A percentile compares a stretch with the other conserved stretches of the same genome.
These are phyloP conservation scores for Parnassius smintheus DNA, from an alignment of 2,888 invertebrate species.

Conservation along the genomic window DNA sequence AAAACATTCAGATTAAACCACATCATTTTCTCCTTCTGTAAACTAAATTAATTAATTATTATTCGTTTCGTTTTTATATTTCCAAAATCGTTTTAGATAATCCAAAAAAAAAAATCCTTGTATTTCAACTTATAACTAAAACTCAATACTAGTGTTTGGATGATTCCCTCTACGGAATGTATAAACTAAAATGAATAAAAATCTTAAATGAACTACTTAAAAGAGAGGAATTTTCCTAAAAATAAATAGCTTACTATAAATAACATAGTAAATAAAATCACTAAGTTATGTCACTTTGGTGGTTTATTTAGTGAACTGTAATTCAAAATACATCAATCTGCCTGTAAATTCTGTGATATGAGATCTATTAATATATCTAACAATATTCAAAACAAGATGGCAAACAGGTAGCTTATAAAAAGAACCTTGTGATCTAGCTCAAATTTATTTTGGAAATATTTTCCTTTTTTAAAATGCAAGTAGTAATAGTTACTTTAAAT, in stretches of 20 bases:
- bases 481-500: too few relatives aligned
- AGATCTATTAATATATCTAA: background rate
- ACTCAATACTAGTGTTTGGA: constrained; percentile 14
- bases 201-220: constrained; percentile 32
- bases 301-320: constrained; percentile 27
- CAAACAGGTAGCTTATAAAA: too few relatives aligned
- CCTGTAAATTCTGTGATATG: constrained; percentile 11
- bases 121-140: constrained; percentile 28
- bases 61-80: background rate
- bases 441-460: too few relatives aligned
- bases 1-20: too few relatives aligned
- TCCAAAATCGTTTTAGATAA: background rate
- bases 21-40: too few relatives aligned
- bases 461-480: too few relatives aligned
- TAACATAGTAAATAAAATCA: constrained; percentile 31
- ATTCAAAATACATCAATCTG: constrained; percentile 14
- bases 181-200: constrained; percentile 31
- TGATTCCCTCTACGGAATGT: constrained; percentile 34
- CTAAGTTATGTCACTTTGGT: constrained; percentile 37
- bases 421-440: too few relatives aligned
- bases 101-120: background rate
- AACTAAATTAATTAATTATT: background rate
- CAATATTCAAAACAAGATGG: background rate
- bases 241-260: constrained; percentile 32
- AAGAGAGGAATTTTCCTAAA: constrained; percentile 33